Conservation (phyloP, 2,797 vertebrate species). For the Enteromius argenteus region DNA sequence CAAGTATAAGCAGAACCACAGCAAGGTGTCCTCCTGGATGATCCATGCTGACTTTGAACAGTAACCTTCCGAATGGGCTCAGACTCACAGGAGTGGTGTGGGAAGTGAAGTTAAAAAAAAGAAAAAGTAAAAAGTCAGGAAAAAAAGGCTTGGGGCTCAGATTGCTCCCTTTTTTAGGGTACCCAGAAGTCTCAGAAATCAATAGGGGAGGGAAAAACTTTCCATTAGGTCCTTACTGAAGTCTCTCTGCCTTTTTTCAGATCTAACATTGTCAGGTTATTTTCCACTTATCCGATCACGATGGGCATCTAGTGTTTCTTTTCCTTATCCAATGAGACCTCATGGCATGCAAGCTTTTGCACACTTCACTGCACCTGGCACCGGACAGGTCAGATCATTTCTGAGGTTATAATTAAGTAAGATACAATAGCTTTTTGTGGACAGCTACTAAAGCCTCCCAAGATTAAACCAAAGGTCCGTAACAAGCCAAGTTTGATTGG, state of each 20-base stretch:
- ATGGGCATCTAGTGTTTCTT: conserved; percentile 77
- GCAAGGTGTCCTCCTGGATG: conserved; percentile 65
- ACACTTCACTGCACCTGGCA: conserved; percentile 78
- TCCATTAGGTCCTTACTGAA: conserved; percentile 70
- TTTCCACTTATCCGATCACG: conserved; percentile 72
- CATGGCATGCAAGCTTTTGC: conserved; percentile 68
- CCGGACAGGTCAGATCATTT: conserved; percentile 65
- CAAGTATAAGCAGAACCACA: conserved; percentile 70
- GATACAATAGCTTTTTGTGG: conserved; percentile 82
- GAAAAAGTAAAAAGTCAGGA: conserved; percentile 37
- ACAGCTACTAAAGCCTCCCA: conserved; percentile 66
- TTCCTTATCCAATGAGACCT: conserved; percentile 75
- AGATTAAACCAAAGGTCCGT: conserved; percentile 74
- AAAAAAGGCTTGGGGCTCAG: conserved; percentile 59
- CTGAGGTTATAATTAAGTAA: conserved; percentile 79
- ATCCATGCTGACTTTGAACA: conserved; percentile 72
- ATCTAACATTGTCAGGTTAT: conserved; percentile 70
- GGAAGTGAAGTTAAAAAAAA: conserved; percentile 52
- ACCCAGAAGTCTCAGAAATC: conserved; percentile 52
- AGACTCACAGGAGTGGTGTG: conserved; percentile 57
- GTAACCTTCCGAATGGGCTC: conserved; percentile 58
- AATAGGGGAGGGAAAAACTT: conserved; percentile 70
- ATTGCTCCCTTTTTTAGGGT: conserved; percentile 67
- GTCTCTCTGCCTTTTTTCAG: conserved; percentile 52
- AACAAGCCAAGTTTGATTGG: conserved; percentile 72